Base-by-base conservation (phyloP, 2,888 invertebrate species). In the Hirtodrosophila alboralis region DNA sequence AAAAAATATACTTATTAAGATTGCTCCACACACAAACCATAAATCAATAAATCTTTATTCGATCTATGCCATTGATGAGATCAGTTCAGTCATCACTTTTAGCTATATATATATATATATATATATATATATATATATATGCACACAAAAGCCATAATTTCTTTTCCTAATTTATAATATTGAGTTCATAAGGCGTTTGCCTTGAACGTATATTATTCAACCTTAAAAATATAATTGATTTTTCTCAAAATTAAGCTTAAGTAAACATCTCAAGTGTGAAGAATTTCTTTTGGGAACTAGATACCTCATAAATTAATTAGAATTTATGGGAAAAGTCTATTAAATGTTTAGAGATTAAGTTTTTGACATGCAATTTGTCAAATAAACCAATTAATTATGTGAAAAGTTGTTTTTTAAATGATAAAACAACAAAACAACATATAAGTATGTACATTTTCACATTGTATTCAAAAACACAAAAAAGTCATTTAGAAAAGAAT, bases 51-150 rank as follows among this genome's bases (percentile, higher is more conserved):
- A 47, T 69, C 59, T 69, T 48, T 43, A 70, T 54, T 41, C 62
- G 64, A 77, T 80, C 71, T 68, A 30, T 66, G 83, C 71, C 75
- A 75, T 64, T 78, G 85, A 79, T 85, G 85, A 79, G 75, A 85
- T 79, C 83, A 83, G 83, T 64, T 79, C 85, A 57, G 62, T 83
- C 85, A 66, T 62, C 80, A 80, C 77, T 66, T 74, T 52, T 31
- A 34, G 21, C n/a, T n/a, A n/a, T n/a, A n/a, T n/a, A n/a, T n/a
- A n/a, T n/a, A n/a, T n/a, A n/a, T n/a, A n/a, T n/a, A n/a, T n/a
- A n/a, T n/a, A n/a, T n/a, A n/a, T n/a, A n/a, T n/a, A n/a, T n/a
- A n/a, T n/a, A n/a, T n/a, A 41, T 61, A 45, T 36, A 53, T 56
- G 41, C 41, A 31, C 16, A 41, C 33, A 45, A 41, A 49, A 33